These are phyloP conservation scores for Callipepla squamata DNA, from an alignment of 2,113 vertebrate species.

Conservation along the genomic window DNA sequence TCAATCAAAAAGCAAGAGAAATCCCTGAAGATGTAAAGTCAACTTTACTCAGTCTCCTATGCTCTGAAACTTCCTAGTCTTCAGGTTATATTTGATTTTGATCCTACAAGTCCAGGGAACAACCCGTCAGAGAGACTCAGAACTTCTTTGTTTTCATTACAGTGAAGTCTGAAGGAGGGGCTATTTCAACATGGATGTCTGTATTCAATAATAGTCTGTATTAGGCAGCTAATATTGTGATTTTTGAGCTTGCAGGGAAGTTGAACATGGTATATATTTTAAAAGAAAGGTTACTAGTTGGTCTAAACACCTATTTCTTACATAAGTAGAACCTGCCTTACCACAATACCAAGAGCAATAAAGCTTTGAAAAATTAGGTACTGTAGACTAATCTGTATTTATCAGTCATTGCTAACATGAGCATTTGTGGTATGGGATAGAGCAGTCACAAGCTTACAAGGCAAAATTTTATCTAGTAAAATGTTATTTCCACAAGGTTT, in stretches of 20 bases:
- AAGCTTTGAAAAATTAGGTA: background rate
- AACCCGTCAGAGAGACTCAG: too few species aligned
- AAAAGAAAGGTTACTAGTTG: background rate
- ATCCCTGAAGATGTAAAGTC: background rate
- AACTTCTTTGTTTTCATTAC: background rate
- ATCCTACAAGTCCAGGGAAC: background rate
- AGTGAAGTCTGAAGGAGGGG: background rate
- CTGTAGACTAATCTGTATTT: background rate
- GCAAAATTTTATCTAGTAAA: background rate
- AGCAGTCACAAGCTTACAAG: background rate
- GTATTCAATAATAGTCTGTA: background rate
- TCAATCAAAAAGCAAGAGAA: background rate
- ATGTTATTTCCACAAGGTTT: background rate
- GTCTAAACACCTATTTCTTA: background rate
- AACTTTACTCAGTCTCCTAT: background rate
- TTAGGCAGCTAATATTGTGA: background rate
- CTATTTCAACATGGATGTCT: background rate
- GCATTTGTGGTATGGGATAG: background rate
- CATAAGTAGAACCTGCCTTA: background rate
- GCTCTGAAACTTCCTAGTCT: background rate
- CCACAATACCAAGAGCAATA: background rate
- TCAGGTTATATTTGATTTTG: background rate
- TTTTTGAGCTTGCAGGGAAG: background rate
- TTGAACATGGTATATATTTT: accelerated
- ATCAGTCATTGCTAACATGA: background rate